phyloP scores from a whole-genome alignment of 2,113 vertebrate species.

The Bucco capensis region DNA sequence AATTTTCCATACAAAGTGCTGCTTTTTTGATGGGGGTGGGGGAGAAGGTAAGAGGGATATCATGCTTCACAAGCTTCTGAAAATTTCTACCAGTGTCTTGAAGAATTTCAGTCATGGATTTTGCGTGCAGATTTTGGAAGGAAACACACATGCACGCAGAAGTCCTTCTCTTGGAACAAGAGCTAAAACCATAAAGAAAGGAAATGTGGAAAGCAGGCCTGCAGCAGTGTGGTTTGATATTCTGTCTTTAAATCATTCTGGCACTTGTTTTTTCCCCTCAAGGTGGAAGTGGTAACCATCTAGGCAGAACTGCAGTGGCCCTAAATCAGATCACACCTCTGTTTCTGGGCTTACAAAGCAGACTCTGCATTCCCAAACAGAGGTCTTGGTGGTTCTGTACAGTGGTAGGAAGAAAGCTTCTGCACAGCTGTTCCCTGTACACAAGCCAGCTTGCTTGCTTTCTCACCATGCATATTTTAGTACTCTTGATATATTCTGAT shows the following conservation, averaged over 20 bases:
- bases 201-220: conserved; percentile 61
- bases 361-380: conserved; percentile 36
- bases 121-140: neutral
- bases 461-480: neutral
- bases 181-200: conserved; percentile 57
- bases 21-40: neutral
- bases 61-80: neutral
- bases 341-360: conserved; percentile 41
- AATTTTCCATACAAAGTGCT: neutral
- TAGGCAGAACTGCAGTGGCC: conserved; percentile 48
- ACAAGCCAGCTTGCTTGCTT: neutral
- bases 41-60: neutral
- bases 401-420: conserved; percentile 7
- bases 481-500: neutral
- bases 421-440: neutral
- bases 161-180: conserved; percentile 47
- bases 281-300: conserved; percentile 64
- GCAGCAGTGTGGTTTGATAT: conserved; percentile 67
- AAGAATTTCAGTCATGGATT: neutral
- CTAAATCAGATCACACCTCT: conserved; percentile 55
- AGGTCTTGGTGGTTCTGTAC: neutral
- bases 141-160: neutral
- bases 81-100: neutral
- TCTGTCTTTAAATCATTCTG: conserved; percentile 70
- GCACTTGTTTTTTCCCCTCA: conserved; percentile 65